A percentile compares a stretch with the other conserved stretches of the same genome.
Evolutionary conservation across 2,888 invertebrate species (phyloP).

Genomic region (Orthosia incerta): DNA sequence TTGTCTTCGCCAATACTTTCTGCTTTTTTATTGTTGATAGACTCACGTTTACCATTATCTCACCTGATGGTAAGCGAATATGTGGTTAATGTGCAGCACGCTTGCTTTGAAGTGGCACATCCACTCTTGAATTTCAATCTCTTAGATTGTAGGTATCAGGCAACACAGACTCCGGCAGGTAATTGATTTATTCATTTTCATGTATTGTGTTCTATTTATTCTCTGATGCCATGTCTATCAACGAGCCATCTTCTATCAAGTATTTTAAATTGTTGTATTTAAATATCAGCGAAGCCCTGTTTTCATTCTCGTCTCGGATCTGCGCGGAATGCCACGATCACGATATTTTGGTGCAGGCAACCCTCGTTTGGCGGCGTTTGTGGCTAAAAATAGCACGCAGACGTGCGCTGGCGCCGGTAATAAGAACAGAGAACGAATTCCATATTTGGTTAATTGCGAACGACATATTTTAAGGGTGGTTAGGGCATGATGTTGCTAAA

Average conservation of each 20-base stretch:
- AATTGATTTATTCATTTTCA: no score
- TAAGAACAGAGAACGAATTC: conserved; percentile 59
- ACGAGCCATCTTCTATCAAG: background rate
- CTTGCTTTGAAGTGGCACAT: no score
- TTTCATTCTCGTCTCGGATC: conserved; percentile 32
- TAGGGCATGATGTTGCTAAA: conserved; percentile 33
- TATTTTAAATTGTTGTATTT: background rate
- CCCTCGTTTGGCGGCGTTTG: conserved; percentile 53
- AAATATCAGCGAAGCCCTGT: conserved; percentile 9
- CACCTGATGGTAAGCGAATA: no score
- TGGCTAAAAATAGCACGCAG: conserved; percentile 60
- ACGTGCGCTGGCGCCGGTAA: conserved; percentile 59
- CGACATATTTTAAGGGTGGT: conserved; percentile 50
- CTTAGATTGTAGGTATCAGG: no score
- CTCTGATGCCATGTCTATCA: background rate
- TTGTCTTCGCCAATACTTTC: background rate
- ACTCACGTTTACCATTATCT: no score
- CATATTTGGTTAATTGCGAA: conserved; percentile 65
- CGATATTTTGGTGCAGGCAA: conserved; percentile 62
- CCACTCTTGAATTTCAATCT: no score
- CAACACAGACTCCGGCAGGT: no score
- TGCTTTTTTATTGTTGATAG: no score
- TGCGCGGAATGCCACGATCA: conserved; percentile 49
- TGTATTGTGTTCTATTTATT: no score
- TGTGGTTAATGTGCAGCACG: no score